These are phyloP conservation scores for Peromyscus nudipes DNA, from an alignment of 2,797 vertebrate genomes.

Conservation along the genomic window DNA sequence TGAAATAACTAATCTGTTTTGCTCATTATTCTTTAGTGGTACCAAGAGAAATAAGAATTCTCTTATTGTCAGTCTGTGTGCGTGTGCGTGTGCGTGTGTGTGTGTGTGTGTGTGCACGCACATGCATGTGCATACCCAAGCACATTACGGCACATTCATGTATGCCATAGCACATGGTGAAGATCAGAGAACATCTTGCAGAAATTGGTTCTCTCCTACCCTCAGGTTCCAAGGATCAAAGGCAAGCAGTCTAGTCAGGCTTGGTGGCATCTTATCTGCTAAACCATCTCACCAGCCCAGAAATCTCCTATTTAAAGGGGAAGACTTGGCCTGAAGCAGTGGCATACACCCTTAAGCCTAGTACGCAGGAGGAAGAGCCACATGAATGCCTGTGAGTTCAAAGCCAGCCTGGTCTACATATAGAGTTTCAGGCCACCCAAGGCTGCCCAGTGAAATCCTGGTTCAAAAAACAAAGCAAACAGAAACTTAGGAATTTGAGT, in stretches of 20 bases:
- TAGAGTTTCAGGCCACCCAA: neutral
- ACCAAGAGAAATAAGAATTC: slow-evolving; percentile 66
- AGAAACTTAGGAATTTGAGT: neutral
- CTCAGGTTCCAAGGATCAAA: neutral
- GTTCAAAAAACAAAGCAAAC: neutral
- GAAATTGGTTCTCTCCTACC: neutral
- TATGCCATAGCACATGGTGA: neutral
- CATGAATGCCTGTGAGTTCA: neutral
- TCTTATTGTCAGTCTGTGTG: neutral
- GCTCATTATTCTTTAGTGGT: slow-evolving; percentile 82
- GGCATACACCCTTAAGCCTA: neutral
- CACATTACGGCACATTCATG: neutral
- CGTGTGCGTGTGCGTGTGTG: neutral
- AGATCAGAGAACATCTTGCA: neutral
- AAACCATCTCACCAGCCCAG: neutral
- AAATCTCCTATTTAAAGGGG: neutral
- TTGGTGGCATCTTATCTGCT: neutral
- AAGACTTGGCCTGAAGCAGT: neutral
- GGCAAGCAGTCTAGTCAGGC: neutral
- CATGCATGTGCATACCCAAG: neutral
- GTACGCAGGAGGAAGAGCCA: neutral
- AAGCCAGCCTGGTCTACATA: neutral
- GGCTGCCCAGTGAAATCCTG: neutral
- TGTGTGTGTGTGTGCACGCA: neutral
- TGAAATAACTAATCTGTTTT: slow-evolving; percentile 84